phyloP scores from a whole-genome alignment of 2,888 invertebrate species.

The Syrphus vitripennis region DNA sequence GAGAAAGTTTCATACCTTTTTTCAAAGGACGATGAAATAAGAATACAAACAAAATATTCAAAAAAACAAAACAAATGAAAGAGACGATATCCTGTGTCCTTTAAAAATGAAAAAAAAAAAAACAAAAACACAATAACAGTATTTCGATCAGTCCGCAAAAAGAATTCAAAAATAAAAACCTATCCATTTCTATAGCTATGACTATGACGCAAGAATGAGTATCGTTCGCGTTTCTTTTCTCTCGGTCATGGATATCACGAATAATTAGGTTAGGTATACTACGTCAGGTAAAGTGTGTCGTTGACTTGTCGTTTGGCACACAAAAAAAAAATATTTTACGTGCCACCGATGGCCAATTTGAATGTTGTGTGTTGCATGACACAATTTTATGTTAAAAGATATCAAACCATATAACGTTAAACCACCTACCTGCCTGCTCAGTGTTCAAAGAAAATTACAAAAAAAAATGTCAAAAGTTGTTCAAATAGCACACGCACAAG shows the following conservation, averaged over 20 bases:
- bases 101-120: constrained; percentile 10
- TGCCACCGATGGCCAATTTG: constrained; percentile 55
- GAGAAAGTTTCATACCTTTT: constrained; percentile 61
- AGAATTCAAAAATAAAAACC: constrained; percentile 9
- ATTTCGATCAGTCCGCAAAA: neutral
- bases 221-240: constrained; percentile 21
- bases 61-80: constrained; percentile 13
- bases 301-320: constrained; percentile 18
- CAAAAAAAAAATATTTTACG: neutral
- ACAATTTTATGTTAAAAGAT: constrained; percentile 65
- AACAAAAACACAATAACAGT: constrained; percentile 10
- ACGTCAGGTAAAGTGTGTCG: constrained; percentile 56
- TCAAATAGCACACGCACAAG: constrained; percentile 14
- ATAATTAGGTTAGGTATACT: constrained; percentile 57
- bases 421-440: constrained; percentile 47
- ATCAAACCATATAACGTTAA: constrained; percentile 33
- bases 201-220: constrained; percentile 47
- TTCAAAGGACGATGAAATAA: neutral
- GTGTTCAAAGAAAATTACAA: neutral
- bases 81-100: constrained; percentile 26
- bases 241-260: constrained; percentile 18
- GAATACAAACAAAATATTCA: neutral
- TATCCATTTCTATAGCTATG: neutral
- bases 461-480: constrained; percentile 11
- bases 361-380: constrained; percentile 63